These are phyloP conservation scores for Coccyzus lansbergi DNA, from an alignment of 2,797 vertebrate species.

Conservation along the genomic window DNA sequence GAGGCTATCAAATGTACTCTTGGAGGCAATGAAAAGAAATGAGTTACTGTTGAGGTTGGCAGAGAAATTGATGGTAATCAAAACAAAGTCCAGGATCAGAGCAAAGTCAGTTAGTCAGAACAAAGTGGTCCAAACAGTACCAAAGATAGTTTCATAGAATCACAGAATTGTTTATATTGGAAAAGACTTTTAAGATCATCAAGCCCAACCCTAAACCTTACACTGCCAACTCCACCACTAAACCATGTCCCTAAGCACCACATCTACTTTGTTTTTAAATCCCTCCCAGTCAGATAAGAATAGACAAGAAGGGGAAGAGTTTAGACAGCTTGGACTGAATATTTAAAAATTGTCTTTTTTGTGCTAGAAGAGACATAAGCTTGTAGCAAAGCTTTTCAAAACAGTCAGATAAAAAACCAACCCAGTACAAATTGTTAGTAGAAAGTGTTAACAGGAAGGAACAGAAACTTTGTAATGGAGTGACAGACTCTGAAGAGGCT, in stretches of 20 bases:
- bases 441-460: neutral
- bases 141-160: neutral
- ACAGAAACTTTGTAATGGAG: neutral
- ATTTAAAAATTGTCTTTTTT: neutral
- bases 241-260: too few species aligned
- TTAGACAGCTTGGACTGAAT: neutral
- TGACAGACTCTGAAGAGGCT: neutral
- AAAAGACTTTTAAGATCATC: too few species aligned
- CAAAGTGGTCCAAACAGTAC: neutral
- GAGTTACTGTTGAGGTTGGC: neutral
- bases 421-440: neutral
- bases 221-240: too few species aligned
- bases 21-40: neutral
- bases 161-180: too few species aligned
- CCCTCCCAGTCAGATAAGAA: neutral
- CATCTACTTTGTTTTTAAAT: too few species aligned
- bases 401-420: accelerated
- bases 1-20: neutral
- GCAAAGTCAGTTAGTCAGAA: neutral
- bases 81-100: neutral
- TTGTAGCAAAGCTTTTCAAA: neutral
- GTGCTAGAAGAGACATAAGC: neutral
- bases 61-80: neutral
- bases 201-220: too few species aligned
- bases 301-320: neutral